phyloP scores from a whole-genome alignment of 2,888 invertebrate species.

The Drosophila ustulata region DNA sequence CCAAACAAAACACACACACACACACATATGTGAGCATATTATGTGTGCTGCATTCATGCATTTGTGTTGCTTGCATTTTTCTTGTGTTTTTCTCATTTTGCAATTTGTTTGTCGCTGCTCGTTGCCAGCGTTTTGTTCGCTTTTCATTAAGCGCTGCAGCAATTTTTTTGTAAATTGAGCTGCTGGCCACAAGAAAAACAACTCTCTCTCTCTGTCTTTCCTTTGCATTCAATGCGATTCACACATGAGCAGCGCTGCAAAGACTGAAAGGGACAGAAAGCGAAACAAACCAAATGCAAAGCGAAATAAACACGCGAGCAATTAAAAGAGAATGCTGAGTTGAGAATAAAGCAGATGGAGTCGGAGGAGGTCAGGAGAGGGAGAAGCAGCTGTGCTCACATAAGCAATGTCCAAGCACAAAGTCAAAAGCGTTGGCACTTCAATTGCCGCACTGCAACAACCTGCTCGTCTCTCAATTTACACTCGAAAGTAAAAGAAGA shows the following conservation, averaged over 20 bases:
- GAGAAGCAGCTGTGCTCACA: neutral
- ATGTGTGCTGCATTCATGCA: slow-evolving; percentile 42
- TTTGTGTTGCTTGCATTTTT: slow-evolving; percentile 62
- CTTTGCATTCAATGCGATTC: slow-evolving; percentile 40
- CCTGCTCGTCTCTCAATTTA: slow-evolving; percentile 35
- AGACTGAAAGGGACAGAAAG: slow-evolving; percentile 6
- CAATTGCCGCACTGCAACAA: slow-evolving; percentile 28
- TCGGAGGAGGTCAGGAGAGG: neutral
- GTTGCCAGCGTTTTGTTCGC: slow-evolving; percentile 26
- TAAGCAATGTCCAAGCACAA: slow-evolving; percentile 38
- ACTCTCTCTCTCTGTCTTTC: slow-evolving; percentile 10
- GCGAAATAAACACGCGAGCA: slow-evolving; percentile 64
- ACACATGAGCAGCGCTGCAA: slow-evolving; percentile 33
- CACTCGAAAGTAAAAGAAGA: slow-evolving; percentile 10
- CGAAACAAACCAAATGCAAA: slow-evolving; percentile 39
- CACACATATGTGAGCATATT: neutral
- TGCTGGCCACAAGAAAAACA: slow-evolving; percentile 55
- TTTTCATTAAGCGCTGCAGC: slow-evolving; percentile 64
- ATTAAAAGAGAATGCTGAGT: slow-evolving; percentile 49
- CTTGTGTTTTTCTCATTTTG: slow-evolving; percentile 42
- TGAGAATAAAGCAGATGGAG: slow-evolving; percentile 4
- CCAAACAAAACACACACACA: slow-evolving; percentile 19
- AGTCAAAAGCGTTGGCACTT: slow-evolving; percentile 50
- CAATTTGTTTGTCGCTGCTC: slow-evolving; percentile 57
- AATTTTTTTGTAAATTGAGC: slow-evolving; percentile 57